A percentile compares a stretch with the other conserved stretches of the same genome.
phyloP scores from a whole-genome alignment of 2,888 invertebrate genomes.

The Cyclophora albipunctata region DNA sequence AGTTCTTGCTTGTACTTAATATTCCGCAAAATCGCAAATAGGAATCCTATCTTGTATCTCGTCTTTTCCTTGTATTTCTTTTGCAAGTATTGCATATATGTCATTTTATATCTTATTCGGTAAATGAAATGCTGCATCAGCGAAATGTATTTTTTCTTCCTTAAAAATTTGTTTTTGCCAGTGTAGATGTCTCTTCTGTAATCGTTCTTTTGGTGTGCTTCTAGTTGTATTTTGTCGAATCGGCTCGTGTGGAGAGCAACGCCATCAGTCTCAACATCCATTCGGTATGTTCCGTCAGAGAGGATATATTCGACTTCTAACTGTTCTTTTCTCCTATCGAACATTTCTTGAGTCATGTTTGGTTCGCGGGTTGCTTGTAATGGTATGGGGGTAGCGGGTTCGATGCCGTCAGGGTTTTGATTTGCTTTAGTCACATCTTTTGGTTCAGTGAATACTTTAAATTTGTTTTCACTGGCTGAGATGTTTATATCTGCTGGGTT shows the following conservation, averaged over 20 bases:
- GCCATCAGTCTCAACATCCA: too few species aligned
- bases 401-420: too few species aligned
- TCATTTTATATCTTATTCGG: slow-evolving; percentile 30
- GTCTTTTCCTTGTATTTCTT: slow-evolving; percentile 23
- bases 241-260: too few species aligned
- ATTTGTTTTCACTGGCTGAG: too few species aligned
- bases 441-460: too few species aligned
- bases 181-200: slow-evolving; percentile 2
- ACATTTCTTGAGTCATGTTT: too few species aligned
- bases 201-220: neutral
- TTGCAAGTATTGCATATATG: slow-evolving; percentile 26
- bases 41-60: slow-evolving; percentile 34
- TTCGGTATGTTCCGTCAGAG: neutral
- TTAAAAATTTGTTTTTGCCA: neutral
- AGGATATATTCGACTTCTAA: slow-evolving; percentile 9
- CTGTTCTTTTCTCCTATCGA: too few species aligned
- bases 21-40: slow-evolving; percentile 12
- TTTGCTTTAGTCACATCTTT: neutral
- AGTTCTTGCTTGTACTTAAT: too few species aligned
- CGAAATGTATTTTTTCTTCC: slow-evolving; percentile 11
- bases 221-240: neutral
- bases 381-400: neutral
- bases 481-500: neutral
- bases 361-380: too few species aligned
- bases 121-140: slow-evolving; percentile 40